Evolutionary conservation across 2,888 invertebrate species (phyloP), one percentile per base, ranked within the genome.

Genomic region (Eudasyphora cyanicolor): DNA sequence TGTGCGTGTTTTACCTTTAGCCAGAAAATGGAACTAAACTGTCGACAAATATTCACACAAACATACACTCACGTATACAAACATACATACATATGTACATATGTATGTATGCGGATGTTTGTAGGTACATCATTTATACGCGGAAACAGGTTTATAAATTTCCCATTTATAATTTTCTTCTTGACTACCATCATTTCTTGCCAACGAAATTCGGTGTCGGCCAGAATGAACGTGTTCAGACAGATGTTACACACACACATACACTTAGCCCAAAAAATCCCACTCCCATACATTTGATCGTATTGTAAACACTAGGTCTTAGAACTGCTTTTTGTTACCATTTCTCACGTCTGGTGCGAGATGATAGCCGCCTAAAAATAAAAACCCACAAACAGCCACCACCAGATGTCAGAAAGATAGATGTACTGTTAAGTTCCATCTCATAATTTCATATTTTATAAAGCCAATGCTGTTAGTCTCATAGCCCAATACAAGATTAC

Each of bases 401-500:
- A n/a, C n/a, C n/a, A n/a, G n/a, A n/a, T n/a, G n/a, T n/a, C n/a
- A n/a, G n/a, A n/a, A 32, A 62, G 62, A 19, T n/a, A 54, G 10
- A 49, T 57, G 51, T 69, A 60, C 60, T 67, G 57, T 60, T 75
- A 75, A 79, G 60, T 79, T 69, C 45, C 24, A 57, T 67, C 42
- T 69, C 74, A 24, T 57, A 67, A 32, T 74, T 54, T 74, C 51
- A 64, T 45, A 70, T n/a, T n/a, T n/a, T n/a, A n/a, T n/a, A 62
- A 57, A 62, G 19, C 62, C 29, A 19, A 74, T n/a, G n/a, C n/a
- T n/a, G n/a, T n/a, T n/a, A n/a, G n/a, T n/a, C n/a, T n/a, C n/a
- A n/a, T n/a, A n/a, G n/a, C n/a, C n/a, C n/a, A n/a, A n/a, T n/a
- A n/a, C n/a, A n/a, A n/a, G n/a, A n/a, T n/a, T n/a, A n/a, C n/a